Conservation (phyloP, 1,140 invertebrate genomes). For the Calycopis cecrops region DNA sequence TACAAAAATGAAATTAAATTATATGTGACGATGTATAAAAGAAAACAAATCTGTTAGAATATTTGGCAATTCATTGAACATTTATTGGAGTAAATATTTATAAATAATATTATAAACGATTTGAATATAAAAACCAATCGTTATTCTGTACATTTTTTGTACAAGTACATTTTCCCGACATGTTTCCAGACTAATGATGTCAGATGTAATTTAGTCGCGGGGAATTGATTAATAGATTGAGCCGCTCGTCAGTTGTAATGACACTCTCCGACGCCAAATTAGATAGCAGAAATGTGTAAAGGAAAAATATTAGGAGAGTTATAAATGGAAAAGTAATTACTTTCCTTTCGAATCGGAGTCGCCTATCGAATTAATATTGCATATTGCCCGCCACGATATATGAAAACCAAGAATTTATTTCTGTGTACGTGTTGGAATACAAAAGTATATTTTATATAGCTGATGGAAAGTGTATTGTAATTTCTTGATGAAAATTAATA, state of each 20-base stretch:
- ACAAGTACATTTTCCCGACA: background rate
- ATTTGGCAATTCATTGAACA: too few relatives aligned
- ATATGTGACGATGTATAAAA: too few relatives aligned
- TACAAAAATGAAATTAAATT: too few relatives aligned
- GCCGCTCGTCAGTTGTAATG: slow-evolving; percentile 24
- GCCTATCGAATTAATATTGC: slow-evolving; percentile 12
- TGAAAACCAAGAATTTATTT: slow-evolving; percentile 1
- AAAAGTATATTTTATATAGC: too few relatives aligned
- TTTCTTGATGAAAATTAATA: too few relatives aligned
- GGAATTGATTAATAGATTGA: slow-evolving; percentile 24
- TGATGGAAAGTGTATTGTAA: too few relatives aligned
- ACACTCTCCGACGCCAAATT: slow-evolving; percentile 24
- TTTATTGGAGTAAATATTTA: too few relatives aligned
- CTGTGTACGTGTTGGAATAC: too few relatives aligned
- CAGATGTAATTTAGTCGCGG: slow-evolving; percentile 16
- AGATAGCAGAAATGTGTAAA: slow-evolving; percentile 25
- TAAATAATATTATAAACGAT: too few relatives aligned
- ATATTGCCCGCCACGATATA: slow-evolving; percentile 4
- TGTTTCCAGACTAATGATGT: slow-evolving; percentile 8
- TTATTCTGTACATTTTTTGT: too few relatives aligned
- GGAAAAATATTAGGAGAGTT: slow-evolving; percentile 26
- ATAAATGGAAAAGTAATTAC: slow-evolving; percentile 28
- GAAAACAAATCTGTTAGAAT: too few relatives aligned
- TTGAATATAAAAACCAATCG: too few relatives aligned
- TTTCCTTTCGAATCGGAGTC: slow-evolving; percentile 13